Base-by-base conservation (phyloP, 1,140 invertebrate genomes). In the Drosophila ambigua region DNA sequence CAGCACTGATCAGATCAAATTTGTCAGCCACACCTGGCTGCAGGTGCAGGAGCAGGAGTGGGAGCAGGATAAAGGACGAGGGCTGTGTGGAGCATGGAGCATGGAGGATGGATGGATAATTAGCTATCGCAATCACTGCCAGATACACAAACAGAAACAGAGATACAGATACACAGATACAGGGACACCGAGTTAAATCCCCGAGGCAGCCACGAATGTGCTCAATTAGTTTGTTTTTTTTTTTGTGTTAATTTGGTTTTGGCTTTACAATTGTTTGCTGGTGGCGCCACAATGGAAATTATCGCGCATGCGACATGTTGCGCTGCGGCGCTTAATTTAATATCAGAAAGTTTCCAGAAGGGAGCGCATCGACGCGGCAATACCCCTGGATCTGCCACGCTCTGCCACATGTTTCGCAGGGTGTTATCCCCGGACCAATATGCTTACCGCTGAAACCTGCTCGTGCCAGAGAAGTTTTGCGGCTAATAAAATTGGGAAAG, bases 401-500 rank as follows among this genome's bases (percentile, higher is more conserved):
- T 44, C 68, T 60, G 31, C 57, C 60, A 9, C 7, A 9, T 31
- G 31, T 4, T 9, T 9, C 8, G 7, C 26, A 48, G 57, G 72
- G 57, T 20, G 20, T 20, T 71, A 63, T 63, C 59, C 58, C 58
- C 48, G 46, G 45, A 53, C 58, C 63, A 68, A 73, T 63, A 48
- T 8, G 55, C 8, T 11, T 35, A 26, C 49, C 15, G 20, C 45
- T 16, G 7, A 24, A 46, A 16, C 24, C 16, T 8, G 8, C 9
- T 3, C 8, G 23, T 41, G 44, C 55, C 50, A 52, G 52, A 74
- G 71, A 77, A 77, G 31, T 85, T 85, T 69, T 77, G 82, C 51
- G 77, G 77, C 73, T 85, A 80, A 77, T 77, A 77, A 85, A 85
- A 85, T 74, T 80, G 67, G 50, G 52, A 48, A 23, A 24, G 44